Evolutionary conservation across 2,888 invertebrate genomes (phyloP).

Genomic region (Psylliodes chrysocephalus): DNA sequence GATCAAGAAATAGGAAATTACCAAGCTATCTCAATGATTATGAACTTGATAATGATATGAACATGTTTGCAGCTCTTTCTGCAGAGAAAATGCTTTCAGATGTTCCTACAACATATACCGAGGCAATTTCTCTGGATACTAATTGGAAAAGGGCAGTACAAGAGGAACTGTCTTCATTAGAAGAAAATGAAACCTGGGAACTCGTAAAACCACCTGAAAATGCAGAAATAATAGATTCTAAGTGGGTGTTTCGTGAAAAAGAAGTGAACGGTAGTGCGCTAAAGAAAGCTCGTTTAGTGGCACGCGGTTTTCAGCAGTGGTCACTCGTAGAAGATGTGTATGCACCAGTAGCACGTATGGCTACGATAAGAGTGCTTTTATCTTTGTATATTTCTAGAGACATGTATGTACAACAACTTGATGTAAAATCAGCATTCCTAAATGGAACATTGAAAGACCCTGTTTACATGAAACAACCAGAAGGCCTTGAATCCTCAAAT

Average conservation of each 20-base stretch:
- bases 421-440: conserved; percentile 41
- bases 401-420: conserved; percentile 30
- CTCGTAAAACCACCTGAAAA: conserved; percentile 34
- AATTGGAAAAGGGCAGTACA: conserved; percentile 42
- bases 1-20: conserved; percentile 20
- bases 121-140: conserved; percentile 25
- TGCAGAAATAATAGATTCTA: conserved; percentile 42
- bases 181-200: conserved; percentile 43
- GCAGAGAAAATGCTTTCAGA: conserved; percentile 33
- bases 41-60: conserved; percentile 19
- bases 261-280: conserved; percentile 29
- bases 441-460: conserved; percentile 14
- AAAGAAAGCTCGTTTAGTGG: conserved; percentile 44
- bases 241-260: conserved; percentile 42
- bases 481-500: no score
- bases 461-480: conserved; percentile 27
- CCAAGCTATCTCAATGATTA: conserved; percentile 33
- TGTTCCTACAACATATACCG: conserved; percentile 38
- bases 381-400: conserved; percentile 37
- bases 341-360: conserved; percentile 46
- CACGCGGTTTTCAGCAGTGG: conserved; percentile 44
- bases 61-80: conserved; percentile 14
- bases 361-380: conserved; percentile 40
- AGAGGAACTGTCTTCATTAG: conserved; percentile 38
- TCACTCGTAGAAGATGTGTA: conserved; percentile 41